Conservation (phyloP, 1,140 invertebrate genomes). For the Drosophila pseudoobscura region DNA sequence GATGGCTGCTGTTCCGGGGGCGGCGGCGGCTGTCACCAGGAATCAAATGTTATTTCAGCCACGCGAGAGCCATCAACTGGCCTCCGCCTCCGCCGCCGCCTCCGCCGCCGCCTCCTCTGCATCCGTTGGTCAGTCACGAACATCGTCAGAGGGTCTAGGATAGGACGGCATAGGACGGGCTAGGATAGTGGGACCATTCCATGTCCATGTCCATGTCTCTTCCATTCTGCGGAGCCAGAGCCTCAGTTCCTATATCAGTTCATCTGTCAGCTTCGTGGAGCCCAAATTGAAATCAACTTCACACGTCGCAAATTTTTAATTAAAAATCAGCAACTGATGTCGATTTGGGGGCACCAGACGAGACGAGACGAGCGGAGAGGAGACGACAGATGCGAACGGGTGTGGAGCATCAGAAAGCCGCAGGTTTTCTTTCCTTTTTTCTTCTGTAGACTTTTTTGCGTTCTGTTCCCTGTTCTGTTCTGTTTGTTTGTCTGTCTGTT, state of each 20-base stretch:
- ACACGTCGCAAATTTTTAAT: conserved; percentile 82
- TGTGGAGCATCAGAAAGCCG: too few species aligned
- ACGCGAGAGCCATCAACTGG: neutral
- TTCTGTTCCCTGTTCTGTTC: neutral
- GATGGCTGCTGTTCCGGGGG: conserved; percentile 18
- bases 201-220: conserved; percentile 11
- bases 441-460: conserved; percentile 2
- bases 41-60: conserved; percentile 64
- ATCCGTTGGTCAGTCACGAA: conserved; percentile 42
- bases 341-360: conserved; percentile 47
- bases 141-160: conserved; percentile 13
- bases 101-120: neutral
- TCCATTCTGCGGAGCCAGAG: conserved; percentile 19
- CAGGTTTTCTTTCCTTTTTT: neutral
- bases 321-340: conserved; percentile 81
- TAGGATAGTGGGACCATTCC: too few species aligned
- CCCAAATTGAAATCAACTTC: conserved; percentile 79
- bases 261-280: conserved; percentile 36
- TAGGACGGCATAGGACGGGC: too few species aligned
- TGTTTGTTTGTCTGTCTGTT: neutral
- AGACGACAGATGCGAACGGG: conserved; percentile 1
- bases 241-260: conserved; percentile 29
- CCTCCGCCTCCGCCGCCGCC: neutral
- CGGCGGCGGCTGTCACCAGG: conserved; percentile 44
- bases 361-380: neutral